Evolutionary conservation across 2,888 invertebrate species (phyloP).

Genomic region (Agonopterix subpropinquella): DNA sequence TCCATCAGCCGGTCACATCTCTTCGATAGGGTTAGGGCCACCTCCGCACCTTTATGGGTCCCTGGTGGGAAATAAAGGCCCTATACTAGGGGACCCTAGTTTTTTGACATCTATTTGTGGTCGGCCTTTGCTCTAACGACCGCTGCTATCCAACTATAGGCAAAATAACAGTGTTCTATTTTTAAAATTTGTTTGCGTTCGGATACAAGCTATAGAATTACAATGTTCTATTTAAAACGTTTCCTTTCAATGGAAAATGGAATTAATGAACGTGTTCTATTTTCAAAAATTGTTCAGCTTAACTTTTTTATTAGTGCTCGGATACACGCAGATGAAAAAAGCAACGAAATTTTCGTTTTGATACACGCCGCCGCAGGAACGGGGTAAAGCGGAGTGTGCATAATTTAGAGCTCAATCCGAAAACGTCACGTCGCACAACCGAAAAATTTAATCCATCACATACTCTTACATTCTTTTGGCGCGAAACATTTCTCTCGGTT

Average conservation of each 20-base stretch:
- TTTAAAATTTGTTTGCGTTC: neutral
- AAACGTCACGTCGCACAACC: constrained; percentile 51
- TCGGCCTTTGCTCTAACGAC: constrained; percentile 62
- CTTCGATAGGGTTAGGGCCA: constrained; percentile 74
- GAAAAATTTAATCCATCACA: constrained; percentile 69
- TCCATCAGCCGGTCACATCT: constrained; percentile 70
- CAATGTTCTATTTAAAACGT: too few species aligned
- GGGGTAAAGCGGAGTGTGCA: constrained; percentile 24
- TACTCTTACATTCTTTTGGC: constrained; percentile 24
- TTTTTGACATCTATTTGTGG: constrained; percentile 75
- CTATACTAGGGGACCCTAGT: constrained; percentile 60
- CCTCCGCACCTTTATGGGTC: constrained; percentile 72
- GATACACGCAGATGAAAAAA: too few species aligned
- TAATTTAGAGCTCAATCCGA: constrained; percentile 52
- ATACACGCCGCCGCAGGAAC: neutral
- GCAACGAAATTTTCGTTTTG: neutral
- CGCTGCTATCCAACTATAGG: constrained; percentile 20
- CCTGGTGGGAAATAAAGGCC: constrained; percentile 67
- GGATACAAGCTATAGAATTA: too few species aligned
- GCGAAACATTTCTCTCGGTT: constrained; percentile 19
- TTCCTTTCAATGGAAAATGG: too few species aligned
- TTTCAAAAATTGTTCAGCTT: too few species aligned
- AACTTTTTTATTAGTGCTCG: too few species aligned
- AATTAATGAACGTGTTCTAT: too few species aligned
- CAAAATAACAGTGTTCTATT: neutral